phyloP scores from a whole-genome alignment of 2,113 vertebrate genomes.

The Sander vitreus region DNA sequence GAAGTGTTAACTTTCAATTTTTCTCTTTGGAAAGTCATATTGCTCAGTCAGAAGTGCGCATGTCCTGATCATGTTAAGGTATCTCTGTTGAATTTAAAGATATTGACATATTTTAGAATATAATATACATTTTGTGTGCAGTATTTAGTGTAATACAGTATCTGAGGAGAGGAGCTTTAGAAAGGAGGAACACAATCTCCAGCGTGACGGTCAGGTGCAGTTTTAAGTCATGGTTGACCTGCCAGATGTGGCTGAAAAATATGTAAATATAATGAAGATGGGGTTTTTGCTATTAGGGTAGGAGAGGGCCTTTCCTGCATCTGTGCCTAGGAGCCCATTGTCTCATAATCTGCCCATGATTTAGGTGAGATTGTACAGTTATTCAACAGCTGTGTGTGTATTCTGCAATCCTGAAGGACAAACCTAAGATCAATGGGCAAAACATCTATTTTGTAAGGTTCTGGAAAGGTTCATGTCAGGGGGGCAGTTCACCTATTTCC shows the following conservation, averaged over 20 bases:
- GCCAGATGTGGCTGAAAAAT: background rate
- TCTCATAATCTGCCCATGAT: background rate
- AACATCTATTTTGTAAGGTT: no score
- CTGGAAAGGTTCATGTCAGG: no score
- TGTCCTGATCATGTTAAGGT: background rate
- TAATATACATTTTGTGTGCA: no score
- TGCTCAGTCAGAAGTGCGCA: background rate
- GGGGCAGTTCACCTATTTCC: background rate
- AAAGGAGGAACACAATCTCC: background rate
- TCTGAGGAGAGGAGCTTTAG: background rate
- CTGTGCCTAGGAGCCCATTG: background rate
- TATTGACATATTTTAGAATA: background rate
- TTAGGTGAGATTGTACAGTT: background rate
- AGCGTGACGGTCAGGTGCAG: background rate
- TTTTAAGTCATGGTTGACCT: background rate
- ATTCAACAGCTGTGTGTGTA: background rate
- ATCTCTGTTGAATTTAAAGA: background rate
- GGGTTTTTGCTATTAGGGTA: background rate
- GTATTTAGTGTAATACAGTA: background rate
- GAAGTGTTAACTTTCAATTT: constrained; percentile 8
- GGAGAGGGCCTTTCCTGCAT: background rate
- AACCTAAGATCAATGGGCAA: background rate
- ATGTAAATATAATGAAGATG: background rate
- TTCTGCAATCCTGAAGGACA: background rate
- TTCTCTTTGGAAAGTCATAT: constrained; percentile 1